phyloP scores from a whole-genome alignment of 2,797 vertebrate genomes.

The Halcyon chelicuti region DNA sequence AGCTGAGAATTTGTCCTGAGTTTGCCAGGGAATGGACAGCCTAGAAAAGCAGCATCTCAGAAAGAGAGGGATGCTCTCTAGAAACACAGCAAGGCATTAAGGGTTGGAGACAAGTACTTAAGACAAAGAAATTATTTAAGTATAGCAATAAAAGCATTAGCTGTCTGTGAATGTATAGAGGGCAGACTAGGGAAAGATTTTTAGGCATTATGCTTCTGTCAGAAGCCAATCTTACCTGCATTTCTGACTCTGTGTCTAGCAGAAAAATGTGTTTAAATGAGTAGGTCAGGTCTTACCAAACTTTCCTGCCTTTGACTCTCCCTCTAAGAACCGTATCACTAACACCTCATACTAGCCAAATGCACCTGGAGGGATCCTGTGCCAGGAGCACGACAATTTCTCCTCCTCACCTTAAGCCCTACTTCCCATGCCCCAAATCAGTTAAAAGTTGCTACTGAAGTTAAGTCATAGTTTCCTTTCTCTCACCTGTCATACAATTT shows the following conservation, averaged over 20 bases:
- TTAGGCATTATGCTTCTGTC: background rate
- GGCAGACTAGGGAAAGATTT: background rate
- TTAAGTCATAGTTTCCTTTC: background rate
- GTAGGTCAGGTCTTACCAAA: background rate
- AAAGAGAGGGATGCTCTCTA: background rate
- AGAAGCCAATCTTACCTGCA: background rate
- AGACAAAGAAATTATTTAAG: background rate
- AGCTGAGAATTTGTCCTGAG: background rate
- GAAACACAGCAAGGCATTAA: background rate
- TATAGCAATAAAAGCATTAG: background rate
- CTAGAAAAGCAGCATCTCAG: background rate
- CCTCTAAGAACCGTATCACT: background rate
- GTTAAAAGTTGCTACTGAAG: background rate
- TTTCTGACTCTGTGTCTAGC: background rate
- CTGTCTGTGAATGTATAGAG: background rate
- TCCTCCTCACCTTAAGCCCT: background rate
- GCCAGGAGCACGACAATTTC: background rate
- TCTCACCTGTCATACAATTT: background rate
- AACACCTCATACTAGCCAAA: background rate
- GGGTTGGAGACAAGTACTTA: background rate
- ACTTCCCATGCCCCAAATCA: background rate
- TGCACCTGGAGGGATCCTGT: background rate
- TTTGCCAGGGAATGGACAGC: background rate
- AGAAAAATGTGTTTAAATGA: background rate
- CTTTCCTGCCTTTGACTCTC: background rate